phyloP scores from a whole-genome alignment of 1,140 invertebrate species.

The Drosophila bipectinata region DNA sequence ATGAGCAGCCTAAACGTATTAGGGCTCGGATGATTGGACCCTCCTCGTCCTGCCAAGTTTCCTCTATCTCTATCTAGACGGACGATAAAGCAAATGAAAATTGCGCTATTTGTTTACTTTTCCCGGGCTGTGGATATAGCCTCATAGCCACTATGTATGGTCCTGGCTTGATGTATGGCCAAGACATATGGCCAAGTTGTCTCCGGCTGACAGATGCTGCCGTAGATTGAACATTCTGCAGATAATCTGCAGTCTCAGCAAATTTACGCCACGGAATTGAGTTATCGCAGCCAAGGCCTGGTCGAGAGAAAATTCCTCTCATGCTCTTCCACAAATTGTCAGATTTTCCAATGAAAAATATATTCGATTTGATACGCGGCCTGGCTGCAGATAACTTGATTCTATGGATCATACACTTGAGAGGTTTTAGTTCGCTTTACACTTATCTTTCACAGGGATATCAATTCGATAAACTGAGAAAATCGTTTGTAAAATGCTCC shows the following conservation, averaged over 20 bases:
- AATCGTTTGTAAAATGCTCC: neutral
- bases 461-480: too few species aligned
- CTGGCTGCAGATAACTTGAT: too few species aligned
- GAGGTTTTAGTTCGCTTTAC: too few species aligned
- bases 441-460: too few species aligned
- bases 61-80: neutral
- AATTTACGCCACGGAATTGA: constrained; percentile 51
- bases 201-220: constrained; percentile 63
- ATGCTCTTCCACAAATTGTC: constrained; percentile 19
- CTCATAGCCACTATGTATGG: neutral
- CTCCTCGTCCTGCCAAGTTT: neutral
- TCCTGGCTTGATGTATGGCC: constrained; percentile 49
- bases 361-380: neutral
- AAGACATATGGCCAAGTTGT: constrained; percentile 61
- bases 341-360: constrained; percentile 11
- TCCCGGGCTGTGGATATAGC: constrained; percentile 6
- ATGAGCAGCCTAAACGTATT: constrained; percentile 80
- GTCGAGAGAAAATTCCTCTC: constrained; percentile 8
- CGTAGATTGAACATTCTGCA: constrained; percentile 34
- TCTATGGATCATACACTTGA: too few species aligned
- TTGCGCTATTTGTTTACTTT: constrained; percentile 69
- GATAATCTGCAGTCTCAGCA: constrained; percentile 68
- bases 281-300: constrained; percentile 20
- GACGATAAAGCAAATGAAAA: constrained; percentile 72
- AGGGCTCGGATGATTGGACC: constrained; percentile 63